Evolutionary conservation across 2,113 vertebrate genomes (phyloP).

Genomic region (Pomatorhinus ruficollis): DNA sequence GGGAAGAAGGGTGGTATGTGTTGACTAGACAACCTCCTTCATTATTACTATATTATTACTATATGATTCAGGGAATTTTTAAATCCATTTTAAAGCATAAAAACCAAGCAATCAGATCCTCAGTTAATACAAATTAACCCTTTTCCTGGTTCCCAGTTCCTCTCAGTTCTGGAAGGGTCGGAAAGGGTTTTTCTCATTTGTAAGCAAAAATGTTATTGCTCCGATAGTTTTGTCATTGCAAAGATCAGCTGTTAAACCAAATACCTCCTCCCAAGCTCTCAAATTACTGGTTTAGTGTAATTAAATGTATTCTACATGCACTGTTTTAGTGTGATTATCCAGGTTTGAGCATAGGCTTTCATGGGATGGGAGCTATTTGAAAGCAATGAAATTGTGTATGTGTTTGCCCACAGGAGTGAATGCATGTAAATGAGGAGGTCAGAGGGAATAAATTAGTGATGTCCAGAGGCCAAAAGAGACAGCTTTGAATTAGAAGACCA

Average conservation of each 20-base stretch:
- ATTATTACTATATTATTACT: neutral
- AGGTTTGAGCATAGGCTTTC: neutral
- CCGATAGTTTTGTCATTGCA: neutral
- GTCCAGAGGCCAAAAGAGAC: neutral
- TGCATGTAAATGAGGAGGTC: neutral
- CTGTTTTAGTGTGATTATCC: neutral
- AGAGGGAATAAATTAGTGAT: neutral
- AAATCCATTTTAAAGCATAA: neutral
- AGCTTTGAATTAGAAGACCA: neutral
- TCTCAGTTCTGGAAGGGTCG: neutral
- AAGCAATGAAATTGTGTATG: fast-evolving
- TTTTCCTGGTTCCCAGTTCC: neutral
- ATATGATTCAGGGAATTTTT: neutral
- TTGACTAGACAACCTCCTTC: neutral
- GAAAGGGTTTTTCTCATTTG: fast-evolving
- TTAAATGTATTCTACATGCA: neutral
- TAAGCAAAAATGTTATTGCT: neutral
- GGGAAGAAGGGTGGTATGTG: fast-evolving
- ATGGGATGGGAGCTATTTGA: neutral
- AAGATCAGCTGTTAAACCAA: neutral
- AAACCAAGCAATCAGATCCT: neutral
- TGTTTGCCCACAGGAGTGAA: neutral
- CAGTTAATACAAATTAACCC: neutral
- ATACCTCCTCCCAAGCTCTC: neutral
- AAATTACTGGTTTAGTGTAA: neutral